Evolutionary conservation across 2,888 invertebrate species (phyloP), one percentile per base, ranked within the genome.

Genomic region (Ischnus inquisitorius): DNA sequence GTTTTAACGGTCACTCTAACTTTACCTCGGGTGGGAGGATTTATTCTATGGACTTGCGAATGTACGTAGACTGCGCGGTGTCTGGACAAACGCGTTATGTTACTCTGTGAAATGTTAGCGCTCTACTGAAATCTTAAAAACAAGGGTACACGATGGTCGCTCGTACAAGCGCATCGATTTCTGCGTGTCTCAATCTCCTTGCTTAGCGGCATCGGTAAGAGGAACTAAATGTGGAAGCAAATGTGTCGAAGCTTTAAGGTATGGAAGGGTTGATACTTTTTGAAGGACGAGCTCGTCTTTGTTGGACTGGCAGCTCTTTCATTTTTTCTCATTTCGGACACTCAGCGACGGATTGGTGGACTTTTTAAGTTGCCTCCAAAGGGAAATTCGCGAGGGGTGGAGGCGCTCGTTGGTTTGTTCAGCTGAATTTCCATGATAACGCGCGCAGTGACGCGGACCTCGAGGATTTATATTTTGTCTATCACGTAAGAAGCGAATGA

Each of bases 351-450:
- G 75, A 64, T 62, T 64, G 68, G 68, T 39, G 43, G 68, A 80
- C 60, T 80, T 75, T 74, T 75, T 54, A 75, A 80, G 75, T 80
- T 43, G 68, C 48, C 43, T 60, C 5, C 19, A 28, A 41, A 69
- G 69, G 28, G n/a, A 57, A 67, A 76, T 67, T 57, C 54, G 28
- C 65, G 39, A n/a, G 34, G 34, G 34, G 34, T 4, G 34, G 0
- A 8, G 5, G 34, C 5, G 10, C n/a, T 64, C 19, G 48, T 48
- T 4, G 8, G 34, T 34, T 34, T 8, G 34, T 34, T 34, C 8
- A 34, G 34, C 8, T 0, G 6, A 34, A 34, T 34, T 34, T 34
- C 34, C 34, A 34, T 34, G 34, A 34, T 34, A 34, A 34, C 34
- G 8, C 8, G 34, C 34, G 34, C 34, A 34, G 6, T 8, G 34